Percentiles rank a stretch among this genome's conserved stretches.
These are phyloP conservation scores for Geococcyx californianus DNA, from an alignment of 2,113 vertebrate genomes.

Conservation along the genomic window DNA sequence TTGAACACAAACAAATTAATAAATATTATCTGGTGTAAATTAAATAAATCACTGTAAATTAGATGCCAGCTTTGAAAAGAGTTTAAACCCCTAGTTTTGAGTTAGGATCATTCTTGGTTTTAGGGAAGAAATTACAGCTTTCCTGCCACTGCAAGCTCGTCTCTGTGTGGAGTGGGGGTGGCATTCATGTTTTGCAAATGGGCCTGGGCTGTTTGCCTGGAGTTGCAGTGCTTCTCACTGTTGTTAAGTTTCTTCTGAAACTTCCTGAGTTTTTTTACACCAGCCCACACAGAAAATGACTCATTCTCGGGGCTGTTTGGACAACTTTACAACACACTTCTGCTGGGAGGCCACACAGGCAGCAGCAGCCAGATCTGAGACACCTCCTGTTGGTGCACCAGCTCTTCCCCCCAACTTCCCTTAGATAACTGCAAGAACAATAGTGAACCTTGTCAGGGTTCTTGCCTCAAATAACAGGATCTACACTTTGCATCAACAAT, in stretches of 20 bases:
- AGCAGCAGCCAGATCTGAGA: background rate
- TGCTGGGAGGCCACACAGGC: background rate
- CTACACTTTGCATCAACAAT: background rate
- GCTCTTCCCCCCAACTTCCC: background rate
- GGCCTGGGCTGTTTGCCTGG: background rate
- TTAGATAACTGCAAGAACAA: background rate
- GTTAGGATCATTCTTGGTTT: background rate
- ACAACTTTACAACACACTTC: conserved; percentile 10
- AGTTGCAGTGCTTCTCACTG: background rate
- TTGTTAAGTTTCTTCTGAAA: conserved; percentile 14
- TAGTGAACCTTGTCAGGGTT: accelerated
- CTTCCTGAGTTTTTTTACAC: conserved; percentile 31
- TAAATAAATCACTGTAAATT: background rate
- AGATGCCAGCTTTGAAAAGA: background rate
- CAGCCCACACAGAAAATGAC: background rate
- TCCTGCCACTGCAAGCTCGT: background rate
- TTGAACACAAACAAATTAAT: background rate
- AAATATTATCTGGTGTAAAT: background rate
- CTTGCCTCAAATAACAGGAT: background rate
- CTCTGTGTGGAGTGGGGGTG: background rate
- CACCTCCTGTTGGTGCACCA: background rate
- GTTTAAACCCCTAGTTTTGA: background rate
- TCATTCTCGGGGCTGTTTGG: background rate
- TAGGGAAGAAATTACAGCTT: background rate
- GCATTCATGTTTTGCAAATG: background rate